Evolutionary conservation across 2,888 invertebrate genomes (phyloP).

Genomic region (Onthophagus sagittarius): DNA sequence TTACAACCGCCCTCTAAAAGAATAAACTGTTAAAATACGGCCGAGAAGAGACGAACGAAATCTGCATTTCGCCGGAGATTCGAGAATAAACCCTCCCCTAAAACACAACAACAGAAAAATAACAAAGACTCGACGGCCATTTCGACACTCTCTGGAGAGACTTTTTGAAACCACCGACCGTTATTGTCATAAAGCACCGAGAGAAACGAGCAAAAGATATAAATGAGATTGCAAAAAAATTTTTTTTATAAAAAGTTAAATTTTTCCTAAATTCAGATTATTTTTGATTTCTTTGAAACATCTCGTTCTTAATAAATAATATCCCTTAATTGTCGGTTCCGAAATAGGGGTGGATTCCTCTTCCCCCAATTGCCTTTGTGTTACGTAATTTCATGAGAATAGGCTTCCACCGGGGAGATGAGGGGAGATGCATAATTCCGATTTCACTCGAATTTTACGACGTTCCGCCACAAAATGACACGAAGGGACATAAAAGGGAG

Average conservation of each 20-base stretch:
- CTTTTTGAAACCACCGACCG: background rate
- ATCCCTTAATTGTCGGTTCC: background rate
- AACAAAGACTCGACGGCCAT: background rate
- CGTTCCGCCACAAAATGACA: conserved; percentile 5
- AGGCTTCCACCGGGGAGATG: background rate
- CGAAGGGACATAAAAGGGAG: conserved; percentile 1
- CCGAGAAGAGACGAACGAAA: background rate
- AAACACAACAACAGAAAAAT: background rate
- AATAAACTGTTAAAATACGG: background rate
- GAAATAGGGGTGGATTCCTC: no score
- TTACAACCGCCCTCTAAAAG: background rate
- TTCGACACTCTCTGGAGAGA: background rate
- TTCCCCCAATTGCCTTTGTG: background rate
- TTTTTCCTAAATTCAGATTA: no score
- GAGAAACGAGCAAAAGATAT: background rate
- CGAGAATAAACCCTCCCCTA: background rate
- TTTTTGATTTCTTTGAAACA: no score
- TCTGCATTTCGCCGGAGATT: background rate
- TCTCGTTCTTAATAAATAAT: background rate
- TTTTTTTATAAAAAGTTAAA: no score
- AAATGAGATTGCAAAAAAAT: background rate
- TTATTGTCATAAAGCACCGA: background rate
- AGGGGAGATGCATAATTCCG: background rate
- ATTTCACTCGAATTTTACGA: conserved; percentile 5
- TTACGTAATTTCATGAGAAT: background rate